Conservation (phyloP, 2,888 invertebrate species). For the Aspidiotus destructor region DNA sequence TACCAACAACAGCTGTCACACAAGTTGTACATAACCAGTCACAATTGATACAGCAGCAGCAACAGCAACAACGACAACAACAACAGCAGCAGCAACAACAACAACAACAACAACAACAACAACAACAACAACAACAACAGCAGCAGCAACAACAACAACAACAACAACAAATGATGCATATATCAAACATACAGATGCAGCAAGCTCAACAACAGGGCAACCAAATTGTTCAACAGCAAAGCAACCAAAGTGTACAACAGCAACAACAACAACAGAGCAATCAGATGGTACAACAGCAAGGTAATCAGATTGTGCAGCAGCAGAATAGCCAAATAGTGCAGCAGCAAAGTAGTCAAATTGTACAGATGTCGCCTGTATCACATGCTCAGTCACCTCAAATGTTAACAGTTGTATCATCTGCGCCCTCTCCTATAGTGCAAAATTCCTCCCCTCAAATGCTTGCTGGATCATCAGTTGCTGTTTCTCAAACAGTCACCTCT, state of each 20-base stretch:
- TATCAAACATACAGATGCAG: slow-evolving; percentile 26
- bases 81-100: slow-evolving; percentile 34
- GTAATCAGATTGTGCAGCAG: slow-evolving; percentile 39
- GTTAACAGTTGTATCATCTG: not conserved
- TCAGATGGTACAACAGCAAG: slow-evolving; percentile 38
- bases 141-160: slow-evolving; percentile 35
- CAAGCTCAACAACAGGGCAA: slow-evolving; percentile 40
- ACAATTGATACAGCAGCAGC: slow-evolving; percentile 18
- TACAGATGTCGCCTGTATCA: slow-evolving; percentile 33
- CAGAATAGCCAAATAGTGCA: slow-evolving; percentile 35
- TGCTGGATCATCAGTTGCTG: not conserved
- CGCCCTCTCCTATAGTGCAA: slow-evolving; percentile 11
- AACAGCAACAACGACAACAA: slow-evolving; percentile 36
- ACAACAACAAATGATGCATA: slow-evolving; percentile 24
- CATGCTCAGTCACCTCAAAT: slow-evolving; percentile 34
- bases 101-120: slow-evolving; percentile 35
- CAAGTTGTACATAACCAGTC: slow-evolving; percentile 38
- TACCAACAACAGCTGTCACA: slow-evolving; percentile 7
- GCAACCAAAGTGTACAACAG: slow-evolving; percentile 37
- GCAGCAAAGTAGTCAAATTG: slow-evolving; percentile 14
- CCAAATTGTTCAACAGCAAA: slow-evolving; percentile 36
- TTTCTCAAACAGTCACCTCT: slow-evolving; percentile 10
- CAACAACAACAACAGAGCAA: slow-evolving; percentile 35
- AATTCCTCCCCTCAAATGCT: slow-evolving; percentile 18
- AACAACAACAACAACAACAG: slow-evolving; percentile 37